Evolutionary conservation across 2,797 vertebrate genomes (phyloP).

Genomic region (Microchirus variegatus): DNA sequence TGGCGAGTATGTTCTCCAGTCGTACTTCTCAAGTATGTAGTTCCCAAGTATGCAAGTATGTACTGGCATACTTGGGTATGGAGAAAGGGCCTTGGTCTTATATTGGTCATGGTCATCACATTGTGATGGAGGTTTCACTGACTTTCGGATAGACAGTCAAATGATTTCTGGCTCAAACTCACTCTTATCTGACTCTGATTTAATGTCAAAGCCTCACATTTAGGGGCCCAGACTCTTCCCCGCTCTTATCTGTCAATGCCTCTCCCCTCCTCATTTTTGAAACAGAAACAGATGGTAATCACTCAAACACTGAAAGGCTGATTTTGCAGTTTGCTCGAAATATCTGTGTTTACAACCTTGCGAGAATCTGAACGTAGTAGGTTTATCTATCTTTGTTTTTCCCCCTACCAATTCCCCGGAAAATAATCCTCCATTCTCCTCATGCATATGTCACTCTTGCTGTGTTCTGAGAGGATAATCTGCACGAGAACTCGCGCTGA

Average conservation of each 20-base stretch:
- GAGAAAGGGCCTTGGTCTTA: too few species aligned
- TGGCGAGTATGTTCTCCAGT: too few species aligned
- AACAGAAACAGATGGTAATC: neutral
- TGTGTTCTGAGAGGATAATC: constrained; percentile 64
- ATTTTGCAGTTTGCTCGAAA: constrained; percentile 1
- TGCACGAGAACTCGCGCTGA: constrained; percentile 46
- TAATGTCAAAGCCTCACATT: constrained; percentile 32
- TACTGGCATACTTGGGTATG: too few species aligned
- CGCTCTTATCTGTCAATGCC: constrained; percentile 33
- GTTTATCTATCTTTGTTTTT: constrained; percentile 8
- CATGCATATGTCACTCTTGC: constrained; percentile 41
- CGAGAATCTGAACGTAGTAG: neutral
- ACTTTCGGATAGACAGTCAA: constrained; percentile 35
- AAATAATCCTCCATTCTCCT: constrained; percentile 53
- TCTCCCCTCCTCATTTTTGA: neutral
- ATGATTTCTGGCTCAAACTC: constrained; percentile 18
- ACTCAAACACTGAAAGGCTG: neutral
- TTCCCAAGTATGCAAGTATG: too few species aligned
- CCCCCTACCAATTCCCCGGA: constrained; percentile 17
- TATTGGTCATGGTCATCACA: too few species aligned
- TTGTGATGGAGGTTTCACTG: neutral
- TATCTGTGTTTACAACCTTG: constrained; percentile 13
- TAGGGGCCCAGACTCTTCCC: constrained; percentile 22
- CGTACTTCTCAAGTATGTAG: too few species aligned
- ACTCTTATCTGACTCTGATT: constrained; percentile 52